Evolutionary conservation across 2,797 vertebrate genomes (phyloP), one percentile per base, ranked within the genome.

Genomic region (Enteromius argenteus): DNA sequence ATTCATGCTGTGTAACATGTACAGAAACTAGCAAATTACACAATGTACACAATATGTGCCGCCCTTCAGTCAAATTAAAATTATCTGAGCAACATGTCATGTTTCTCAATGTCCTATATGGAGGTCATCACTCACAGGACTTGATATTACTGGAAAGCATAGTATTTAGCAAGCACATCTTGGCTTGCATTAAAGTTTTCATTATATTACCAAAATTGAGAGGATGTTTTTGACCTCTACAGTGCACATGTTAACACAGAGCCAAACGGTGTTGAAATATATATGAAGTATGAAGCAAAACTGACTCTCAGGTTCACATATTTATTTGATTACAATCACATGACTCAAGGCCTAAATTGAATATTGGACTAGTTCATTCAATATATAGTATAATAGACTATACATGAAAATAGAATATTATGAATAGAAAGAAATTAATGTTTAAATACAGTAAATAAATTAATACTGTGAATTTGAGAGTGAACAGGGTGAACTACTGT

Each of bases 101-200:
- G 39, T 64, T 66, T 79, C 77, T 13, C 42, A 79, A n/a, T 79
- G 56, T 78, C 56, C 74, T 62, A 64, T 30, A 60, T 42, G n/a
- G 9, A 78, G 75, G 8, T 44, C 75, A 44, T 30, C 56, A 19
- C 21, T 75, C 5, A 0, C 39, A 32, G 17, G 37, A 64, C 27
- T 46, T 46, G 17, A 46, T 21, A 64, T 78, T 64, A 13, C 58
- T 78, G 58, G 37, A 62, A 64, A 46, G 17, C 60, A 68, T 74
- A 13, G 37, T 35, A 46, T 51, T n/a, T 66, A 51, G 58, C 44
- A 67, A 76, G 32, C 8, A 8, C 44, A 66, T 37, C n/a, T 75
- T 66, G 21, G 14, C 44, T 11, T 67, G 42, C 23, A 35, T 62
- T 17, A 35, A 73, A 27, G 21, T 27, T 66, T 82, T 66, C 27